Evolutionary conservation across 2,797 vertebrate species (phyloP).

Genomic region (Danio choprae): DNA sequence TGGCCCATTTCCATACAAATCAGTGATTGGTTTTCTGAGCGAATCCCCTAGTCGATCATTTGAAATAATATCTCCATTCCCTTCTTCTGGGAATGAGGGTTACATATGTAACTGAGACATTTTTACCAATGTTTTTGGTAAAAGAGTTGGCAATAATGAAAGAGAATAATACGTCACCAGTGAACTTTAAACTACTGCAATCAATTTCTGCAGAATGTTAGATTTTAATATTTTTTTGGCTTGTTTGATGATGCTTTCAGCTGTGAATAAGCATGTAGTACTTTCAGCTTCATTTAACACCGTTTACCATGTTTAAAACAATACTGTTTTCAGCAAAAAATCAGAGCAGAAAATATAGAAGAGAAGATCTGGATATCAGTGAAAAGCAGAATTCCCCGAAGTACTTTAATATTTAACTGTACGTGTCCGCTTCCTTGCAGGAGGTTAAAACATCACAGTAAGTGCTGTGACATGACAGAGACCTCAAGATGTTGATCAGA

Average conservation of each 20-base stretch:
- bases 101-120: too few species aligned
- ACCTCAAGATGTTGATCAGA: background rate
- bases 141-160: too few species aligned
- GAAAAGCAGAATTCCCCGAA: background rate
- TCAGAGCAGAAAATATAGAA: background rate
- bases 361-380: background rate
- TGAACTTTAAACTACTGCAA: too few species aligned
- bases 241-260: background rate
- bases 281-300: background rate
- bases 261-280: background rate
- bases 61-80: too few species aligned
- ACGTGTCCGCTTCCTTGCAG: background rate
- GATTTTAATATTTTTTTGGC: background rate
- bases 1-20: too few species aligned
- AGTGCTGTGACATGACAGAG: conserved; percentile 12
- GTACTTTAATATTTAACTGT: background rate
- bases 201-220: too few species aligned
- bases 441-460: background rate
- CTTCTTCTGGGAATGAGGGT: too few species aligned
- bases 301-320: background rate
- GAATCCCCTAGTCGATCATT: too few species aligned
- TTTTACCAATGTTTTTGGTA: too few species aligned
- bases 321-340: background rate
- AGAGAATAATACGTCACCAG: too few species aligned
- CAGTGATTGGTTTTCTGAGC: too few species aligned